Evolutionary conservation across 2,888 invertebrate genomes (phyloP).

Genomic region (Xestia xanthographa): DNA sequence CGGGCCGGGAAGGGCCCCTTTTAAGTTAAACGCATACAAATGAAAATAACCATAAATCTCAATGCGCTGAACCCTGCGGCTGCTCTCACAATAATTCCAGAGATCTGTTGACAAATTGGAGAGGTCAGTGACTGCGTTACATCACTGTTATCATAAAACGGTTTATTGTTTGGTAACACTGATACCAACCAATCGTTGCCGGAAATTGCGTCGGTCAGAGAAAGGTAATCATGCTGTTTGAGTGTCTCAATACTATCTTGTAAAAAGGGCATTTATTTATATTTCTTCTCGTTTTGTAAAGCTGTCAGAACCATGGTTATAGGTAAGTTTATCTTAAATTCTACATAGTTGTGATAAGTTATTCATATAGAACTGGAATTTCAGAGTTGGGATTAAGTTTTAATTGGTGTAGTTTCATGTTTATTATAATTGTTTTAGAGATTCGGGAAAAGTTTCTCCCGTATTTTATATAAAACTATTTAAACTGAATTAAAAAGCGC

Average conservation of each 20-base stretch:
- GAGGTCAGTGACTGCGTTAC: conserved; percentile 58
- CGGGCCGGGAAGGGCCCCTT: too few relatives aligned
- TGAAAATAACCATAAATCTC: conserved; percentile 30
- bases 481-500: neutral
- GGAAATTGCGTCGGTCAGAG: conserved; percentile 56
- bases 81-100: conserved; percentile 24
- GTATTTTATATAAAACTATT: neutral
- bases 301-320: neutral
- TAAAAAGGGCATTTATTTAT: conserved; percentile 24
- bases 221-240: conserved; percentile 55
- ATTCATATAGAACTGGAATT: conserved; percentile 12
- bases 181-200: conserved; percentile 44
- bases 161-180: conserved; percentile 59
- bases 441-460: neutral
- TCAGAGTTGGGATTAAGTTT: neutral
- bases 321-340: neutral
- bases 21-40: conserved; percentile 26
- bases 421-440: neutral
- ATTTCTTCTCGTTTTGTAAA: conserved; percentile 2
- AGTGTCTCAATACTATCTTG: conserved; percentile 37
- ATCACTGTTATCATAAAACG: conserved; percentile 52
- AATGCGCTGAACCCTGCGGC: conserved; percentile 14
- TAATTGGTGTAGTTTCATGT: neutral
- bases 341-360: conserved; percentile 9
- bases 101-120: conserved; percentile 31